phyloP scores from a whole-genome alignment of 2,888 invertebrate species.

The Xestia sexstrigata region DNA sequence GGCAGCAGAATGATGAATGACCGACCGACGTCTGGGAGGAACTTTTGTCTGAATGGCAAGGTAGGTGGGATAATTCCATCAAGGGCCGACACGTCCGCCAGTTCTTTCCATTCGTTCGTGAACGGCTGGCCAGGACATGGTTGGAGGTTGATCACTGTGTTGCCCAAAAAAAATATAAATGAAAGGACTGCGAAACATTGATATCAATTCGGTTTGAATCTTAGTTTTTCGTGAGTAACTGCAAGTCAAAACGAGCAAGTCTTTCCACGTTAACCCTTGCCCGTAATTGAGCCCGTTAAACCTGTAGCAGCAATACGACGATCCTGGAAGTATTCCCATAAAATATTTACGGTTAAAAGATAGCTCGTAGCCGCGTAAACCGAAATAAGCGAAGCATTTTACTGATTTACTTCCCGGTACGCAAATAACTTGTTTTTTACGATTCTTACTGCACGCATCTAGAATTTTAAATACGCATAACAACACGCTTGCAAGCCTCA shows the following conservation, averaged over 20 bases:
- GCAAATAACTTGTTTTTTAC: constrained; percentile 71
- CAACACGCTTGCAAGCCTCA: neutral
- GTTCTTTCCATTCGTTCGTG: no score
- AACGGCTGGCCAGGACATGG: no score
- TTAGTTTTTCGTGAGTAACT: neutral
- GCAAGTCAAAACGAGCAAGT: neutral
- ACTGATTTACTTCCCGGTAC: constrained; percentile 61
- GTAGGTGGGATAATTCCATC: no score
- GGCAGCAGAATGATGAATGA: no score
- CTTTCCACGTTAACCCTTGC: constrained; percentile 7
- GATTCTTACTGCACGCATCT: constrained; percentile 56
- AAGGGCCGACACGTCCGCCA: no score
- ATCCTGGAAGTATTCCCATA: constrained; percentile 56
- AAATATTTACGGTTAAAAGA: constrained; percentile 68
- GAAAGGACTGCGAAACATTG: no score
- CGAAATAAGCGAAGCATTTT: constrained; percentile 64
- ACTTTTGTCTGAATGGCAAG: no score
- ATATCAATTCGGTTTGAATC: neutral
- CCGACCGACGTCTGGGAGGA: no score
- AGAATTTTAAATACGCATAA: constrained; percentile 56
- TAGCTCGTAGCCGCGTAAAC: constrained; percentile 55
- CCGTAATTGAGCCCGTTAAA: constrained; percentile 53
- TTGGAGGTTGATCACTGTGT: no score
- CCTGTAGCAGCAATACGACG: constrained; percentile 34
- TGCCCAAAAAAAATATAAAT: no score